Conservation (phyloP, 2,888 invertebrate genomes). For the Heliconius sara region DNA sequence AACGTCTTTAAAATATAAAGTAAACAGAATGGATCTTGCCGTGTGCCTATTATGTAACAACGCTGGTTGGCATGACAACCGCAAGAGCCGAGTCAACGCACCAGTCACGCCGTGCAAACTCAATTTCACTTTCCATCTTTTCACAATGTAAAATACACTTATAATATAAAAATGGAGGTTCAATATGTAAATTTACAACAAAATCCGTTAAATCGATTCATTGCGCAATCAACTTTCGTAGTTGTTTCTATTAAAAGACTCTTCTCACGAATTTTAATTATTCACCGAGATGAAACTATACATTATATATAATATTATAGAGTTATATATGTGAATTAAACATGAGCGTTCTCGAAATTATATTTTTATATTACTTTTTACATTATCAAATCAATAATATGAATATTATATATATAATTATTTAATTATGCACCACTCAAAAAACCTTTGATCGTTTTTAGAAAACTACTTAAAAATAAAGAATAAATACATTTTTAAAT, state of each 20-base stretch:
- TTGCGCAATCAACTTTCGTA: conserved; percentile 41
- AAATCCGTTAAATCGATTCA: conserved; percentile 33
- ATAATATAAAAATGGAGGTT: conserved; percentile 32
- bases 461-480: not conserved
- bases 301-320: conserved; percentile 23
- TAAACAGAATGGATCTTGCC: conserved; percentile 17
- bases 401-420: conserved; percentile 12
- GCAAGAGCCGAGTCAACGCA: conserved; percentile 53
- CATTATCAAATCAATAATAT: conserved; percentile 7
- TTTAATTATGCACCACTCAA: conserved; percentile 1
- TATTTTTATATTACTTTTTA: conserved; percentile 17
- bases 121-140: conserved; percentile 55
- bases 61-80: conserved; percentile 50
- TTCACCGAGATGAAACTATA: not conserved
- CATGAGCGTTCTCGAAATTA: conserved; percentile 26
- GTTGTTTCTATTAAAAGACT: conserved; percentile 18
- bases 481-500: too few relatives aligned
- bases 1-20: not conserved
- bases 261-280: conserved; percentile 27
- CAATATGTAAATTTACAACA: conserved; percentile 33
- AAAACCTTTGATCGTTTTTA: not conserved
- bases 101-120: conserved; percentile 50
- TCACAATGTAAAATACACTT: conserved; percentile 31
- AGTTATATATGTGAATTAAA: conserved; percentile 15
- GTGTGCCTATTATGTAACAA: conserved; percentile 35